These are phyloP conservation scores for Campoletis raptor DNA, from an alignment of 2,888 invertebrate species.

Conservation along the genomic window DNA sequence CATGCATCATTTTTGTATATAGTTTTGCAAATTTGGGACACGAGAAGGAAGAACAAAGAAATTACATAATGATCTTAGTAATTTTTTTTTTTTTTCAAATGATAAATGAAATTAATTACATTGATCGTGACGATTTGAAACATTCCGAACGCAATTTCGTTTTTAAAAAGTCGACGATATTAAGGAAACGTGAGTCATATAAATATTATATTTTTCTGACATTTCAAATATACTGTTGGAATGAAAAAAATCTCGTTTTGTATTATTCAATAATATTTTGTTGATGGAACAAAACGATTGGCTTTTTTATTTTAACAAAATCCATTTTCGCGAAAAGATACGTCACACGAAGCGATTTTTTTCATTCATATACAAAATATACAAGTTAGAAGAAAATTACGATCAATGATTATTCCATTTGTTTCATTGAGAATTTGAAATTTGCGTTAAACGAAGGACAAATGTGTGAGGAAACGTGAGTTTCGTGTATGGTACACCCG, in stretches of 20 bases:
- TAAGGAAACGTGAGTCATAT: no score
- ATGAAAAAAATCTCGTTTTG: no score
- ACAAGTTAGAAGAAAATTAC: not conserved
- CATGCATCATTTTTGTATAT: slow-evolving; percentile 22
- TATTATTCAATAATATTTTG: no score
- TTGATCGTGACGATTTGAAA: not conserved
- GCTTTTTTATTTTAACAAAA: no score
- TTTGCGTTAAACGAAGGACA: slow-evolving; percentile 49
- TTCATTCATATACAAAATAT: not conserved
- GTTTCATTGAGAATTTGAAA: slow-evolving; percentile 28
- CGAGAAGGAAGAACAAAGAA: not conserved
- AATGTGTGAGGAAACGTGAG: slow-evolving; percentile 23
- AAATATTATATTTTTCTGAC: no score
- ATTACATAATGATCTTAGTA: not conserved
- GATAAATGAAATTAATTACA: not conserved
- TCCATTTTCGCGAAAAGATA: no score
- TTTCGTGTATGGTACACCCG: slow-evolving; percentile 10
- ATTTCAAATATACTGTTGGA: no score
- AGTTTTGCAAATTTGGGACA: slow-evolving; percentile 40
- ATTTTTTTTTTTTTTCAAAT: no score
- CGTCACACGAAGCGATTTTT: not conserved
- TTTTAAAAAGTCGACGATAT: no score
- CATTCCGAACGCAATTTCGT: no score
- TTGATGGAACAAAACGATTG: no score
- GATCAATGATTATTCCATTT: not conserved